These are phyloP conservation scores for Sinohyriopsis cumingii DNA, from an alignment of 2,888 invertebrate species.

Conservation along the genomic window DNA sequence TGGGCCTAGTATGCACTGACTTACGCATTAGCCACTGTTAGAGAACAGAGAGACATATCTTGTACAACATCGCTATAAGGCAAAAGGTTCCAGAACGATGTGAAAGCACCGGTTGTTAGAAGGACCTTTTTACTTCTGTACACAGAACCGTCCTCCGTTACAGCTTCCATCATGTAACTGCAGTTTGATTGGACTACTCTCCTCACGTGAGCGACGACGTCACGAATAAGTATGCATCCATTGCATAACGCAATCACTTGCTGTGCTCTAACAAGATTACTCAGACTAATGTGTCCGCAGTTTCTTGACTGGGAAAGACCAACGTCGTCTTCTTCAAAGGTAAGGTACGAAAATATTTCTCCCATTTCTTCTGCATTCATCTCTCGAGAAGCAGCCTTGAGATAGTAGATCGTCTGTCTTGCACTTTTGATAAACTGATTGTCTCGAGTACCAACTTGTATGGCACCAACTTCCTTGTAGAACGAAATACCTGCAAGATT, in stretches of 20 bases:
- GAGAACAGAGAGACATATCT: slow-evolving; percentile 11
- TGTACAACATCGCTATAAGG: slow-evolving; percentile 3
- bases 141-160: slow-evolving; percentile 17
- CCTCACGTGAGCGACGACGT: slow-evolving; percentile 23
- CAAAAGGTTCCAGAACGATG: slow-evolving; percentile 25
- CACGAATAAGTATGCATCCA: slow-evolving; percentile 36
- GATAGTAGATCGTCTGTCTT: slow-evolving; percentile 9
- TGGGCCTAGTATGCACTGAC: slow-evolving; percentile 17
- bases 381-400: background rate
- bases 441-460: slow-evolving; percentile 21
- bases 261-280: slow-evolving; percentile 36
- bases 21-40: slow-evolving; percentile 32
- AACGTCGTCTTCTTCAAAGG: slow-evolving; percentile 19
- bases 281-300: slow-evolving; percentile 36
- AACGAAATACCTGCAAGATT: slow-evolving; percentile 31
- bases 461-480: slow-evolving; percentile 32
- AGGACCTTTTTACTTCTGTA: slow-evolving; percentile 28
- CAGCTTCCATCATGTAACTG: slow-evolving; percentile 9
- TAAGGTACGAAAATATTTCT: slow-evolving; percentile 26
- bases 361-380: slow-evolving; percentile 11
- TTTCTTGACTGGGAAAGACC: slow-evolving; percentile 18
- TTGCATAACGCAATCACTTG: slow-evolving; percentile 24
- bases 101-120: slow-evolving; percentile 35
- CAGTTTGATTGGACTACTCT: slow-evolving; percentile 2
- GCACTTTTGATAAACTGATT: slow-evolving; percentile 9